Conservation (phyloP, 2,888 invertebrate species). For the Pinctada fucata region DNA sequence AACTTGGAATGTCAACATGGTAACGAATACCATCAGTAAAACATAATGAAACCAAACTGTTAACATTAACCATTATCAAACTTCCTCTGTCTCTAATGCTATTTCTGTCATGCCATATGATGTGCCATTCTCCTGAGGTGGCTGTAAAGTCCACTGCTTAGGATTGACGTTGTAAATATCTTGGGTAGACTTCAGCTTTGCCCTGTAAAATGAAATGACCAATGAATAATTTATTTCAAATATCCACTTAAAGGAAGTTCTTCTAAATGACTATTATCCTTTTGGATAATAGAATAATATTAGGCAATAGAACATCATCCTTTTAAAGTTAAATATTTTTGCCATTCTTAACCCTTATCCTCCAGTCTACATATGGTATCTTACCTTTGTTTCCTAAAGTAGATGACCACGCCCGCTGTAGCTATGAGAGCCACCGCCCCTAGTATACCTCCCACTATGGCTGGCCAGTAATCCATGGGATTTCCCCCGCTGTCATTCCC, state of each 20-base stretch:
- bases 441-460: constrained; percentile 54
- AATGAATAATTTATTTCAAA: background rate
- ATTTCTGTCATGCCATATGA: constrained; percentile 54
- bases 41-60: too few relatives aligned
- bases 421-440: constrained; percentile 49
- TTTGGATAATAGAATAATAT: too few relatives aligned
- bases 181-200: constrained; percentile 45
- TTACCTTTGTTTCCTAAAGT: constrained; percentile 54
- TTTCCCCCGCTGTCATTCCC: constrained; percentile 23
- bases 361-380: too few relatives aligned
- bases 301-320: too few relatives aligned
- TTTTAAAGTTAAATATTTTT: too few relatives aligned
- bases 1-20: too few relatives aligned
- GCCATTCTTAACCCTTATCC: too few relatives aligned
- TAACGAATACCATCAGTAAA: too few relatives aligned
- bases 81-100: constrained; percentile 57
- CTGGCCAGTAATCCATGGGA: constrained; percentile 52
- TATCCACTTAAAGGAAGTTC: too few relatives aligned
- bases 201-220: constrained; percentile 44
- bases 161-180: constrained; percentile 62
- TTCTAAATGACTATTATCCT: too few relatives aligned
- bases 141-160: constrained; percentile 52
- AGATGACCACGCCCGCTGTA: constrained; percentile 43
- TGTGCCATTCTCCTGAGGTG: constrained; percentile 55
- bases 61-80: too few relatives aligned